These are phyloP conservation scores for Leuctra nigra DNA, from an alignment of 2,888 invertebrate genomes.

Conservation along the genomic window DNA sequence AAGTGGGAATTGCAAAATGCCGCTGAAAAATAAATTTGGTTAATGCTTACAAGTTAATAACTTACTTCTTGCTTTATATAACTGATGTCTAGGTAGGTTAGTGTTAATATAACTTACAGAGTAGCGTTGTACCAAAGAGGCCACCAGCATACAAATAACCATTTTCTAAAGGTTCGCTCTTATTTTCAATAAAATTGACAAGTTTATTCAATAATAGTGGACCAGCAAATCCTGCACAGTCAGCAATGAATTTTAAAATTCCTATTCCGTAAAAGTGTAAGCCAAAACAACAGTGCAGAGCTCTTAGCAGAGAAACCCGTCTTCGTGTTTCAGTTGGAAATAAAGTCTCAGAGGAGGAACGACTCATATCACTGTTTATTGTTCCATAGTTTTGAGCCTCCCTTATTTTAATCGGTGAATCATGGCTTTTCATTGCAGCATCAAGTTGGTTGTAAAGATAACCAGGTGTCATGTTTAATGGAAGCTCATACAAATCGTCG, in stretches of 20 bases:
- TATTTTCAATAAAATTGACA: conserved; percentile 69
- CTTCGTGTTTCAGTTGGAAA: conserved; percentile 8
- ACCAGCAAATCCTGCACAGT: conserved; percentile 78
- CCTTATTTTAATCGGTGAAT: background rate
- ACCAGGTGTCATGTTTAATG: conserved; percentile 54
- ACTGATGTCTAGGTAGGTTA: background rate
- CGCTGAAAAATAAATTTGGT: conserved; percentile 42
- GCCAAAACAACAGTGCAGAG: conserved; percentile 70
- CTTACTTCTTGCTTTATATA: background rate
- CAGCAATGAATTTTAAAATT: conserved; percentile 71
- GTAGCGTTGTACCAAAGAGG: conserved; percentile 56
- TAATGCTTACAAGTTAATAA: conserved; percentile 27
- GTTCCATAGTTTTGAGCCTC: background rate
- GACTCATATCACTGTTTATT: conserved; percentile 7
- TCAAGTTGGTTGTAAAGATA: conserved; percentile 55
- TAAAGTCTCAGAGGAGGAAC: background rate
- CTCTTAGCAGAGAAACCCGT: conserved; percentile 51
- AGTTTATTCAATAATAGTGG: conserved; percentile 81
- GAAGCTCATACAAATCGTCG: conserved; percentile 81
- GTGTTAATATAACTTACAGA: conserved; percentile 48
- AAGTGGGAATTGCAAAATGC: conserved; percentile 83
- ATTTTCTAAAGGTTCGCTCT: conserved; percentile 54
- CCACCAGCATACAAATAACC: conserved; percentile 61
- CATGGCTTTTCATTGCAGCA: conserved; percentile 42
- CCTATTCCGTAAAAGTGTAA: conserved; percentile 80